Base-by-base conservation (phyloP, 1,140 invertebrate genomes). In the Oreohelix idahoensis region DNA sequence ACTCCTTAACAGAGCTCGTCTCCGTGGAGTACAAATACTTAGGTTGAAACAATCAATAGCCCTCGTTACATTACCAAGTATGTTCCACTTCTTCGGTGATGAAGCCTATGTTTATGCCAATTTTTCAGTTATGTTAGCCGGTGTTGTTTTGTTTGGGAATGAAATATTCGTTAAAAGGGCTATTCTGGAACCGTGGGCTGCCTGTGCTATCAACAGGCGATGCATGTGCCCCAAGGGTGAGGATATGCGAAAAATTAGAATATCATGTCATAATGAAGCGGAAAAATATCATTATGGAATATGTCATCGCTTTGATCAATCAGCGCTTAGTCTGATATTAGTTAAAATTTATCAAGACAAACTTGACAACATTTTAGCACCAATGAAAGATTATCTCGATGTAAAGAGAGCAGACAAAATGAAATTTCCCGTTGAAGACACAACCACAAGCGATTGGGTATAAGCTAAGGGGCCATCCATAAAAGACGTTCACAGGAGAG, bases 21-120 rank as follows among this genome's bases (percentile, higher is more conserved):
- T 15, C 1, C 36, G 42, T 0, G 79, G 79, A 10, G 11, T 70
- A 5, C 79, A 81, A 49, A 20, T 81, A 26, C 15, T 35, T 32
- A 10, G 39, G 0, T 20, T 1, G 5, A 49, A 39, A 36, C 35
- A 23, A 35, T 5, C 35, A 11, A 39, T 66, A 1, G 26, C 79
- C 0, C n/a, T 1, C 35, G n/a, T 38, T 13, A 81, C 79, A 23
- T 8, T 36, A 17, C 36, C 36, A 17, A 71, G 63, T 35, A 71
- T 81, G 79, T 81, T 39, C 42, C 79, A 81, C 35, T 81, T 45
- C 79, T 81, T 81, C 69, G 79, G 79, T 0, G 79, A 81, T 39
- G 79, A 81, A 35, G 63, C 79, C 10, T 81, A 66, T 29, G 69
- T 45, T 17, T 81, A 81, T 66, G 38, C 69, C 0, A 39, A 49